Conservation (phyloP, 2,113 vertebrate species). For the Cyprinodon tularosa region DNA sequence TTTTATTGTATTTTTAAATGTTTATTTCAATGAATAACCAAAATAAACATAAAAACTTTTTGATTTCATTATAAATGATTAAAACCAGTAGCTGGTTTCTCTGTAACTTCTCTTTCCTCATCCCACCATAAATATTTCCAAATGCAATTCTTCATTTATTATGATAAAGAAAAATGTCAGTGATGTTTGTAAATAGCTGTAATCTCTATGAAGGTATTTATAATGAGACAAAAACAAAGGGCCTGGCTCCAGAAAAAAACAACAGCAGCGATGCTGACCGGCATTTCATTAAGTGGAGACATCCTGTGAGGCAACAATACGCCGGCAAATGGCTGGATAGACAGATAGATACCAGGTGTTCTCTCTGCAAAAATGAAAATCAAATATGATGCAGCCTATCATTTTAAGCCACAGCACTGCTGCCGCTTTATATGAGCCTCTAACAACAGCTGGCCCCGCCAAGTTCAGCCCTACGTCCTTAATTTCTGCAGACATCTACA, state of each 20-base stretch:
- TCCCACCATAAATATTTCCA: not conserved
- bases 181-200: not conserved
- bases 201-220: conserved; percentile 15
- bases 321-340: not conserved
- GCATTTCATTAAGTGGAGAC: conserved; percentile 27
- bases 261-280: conserved; percentile 17
- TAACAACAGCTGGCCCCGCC: conserved; percentile 16
- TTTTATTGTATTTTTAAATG: not conserved
- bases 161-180: too few species aligned
- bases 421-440: conserved; percentile 12
- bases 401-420: not conserved
- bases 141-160: not conserved
- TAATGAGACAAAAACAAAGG: conserved; percentile 19
- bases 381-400: not conserved
- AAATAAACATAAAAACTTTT: not conserved
- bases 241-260: conserved; percentile 2
- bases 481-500: conserved; percentile 50
- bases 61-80: not conserved
- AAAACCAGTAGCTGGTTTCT: not conserved
- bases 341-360: not conserved
- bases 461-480: conserved; percentile 49
- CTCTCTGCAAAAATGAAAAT: not conserved
- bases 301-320: conserved; percentile 32
- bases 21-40: not conserved
- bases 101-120: not conserved